Base-by-base conservation (phyloP, 2,888 invertebrate genomes). In the Drosophila basisetae region DNA sequence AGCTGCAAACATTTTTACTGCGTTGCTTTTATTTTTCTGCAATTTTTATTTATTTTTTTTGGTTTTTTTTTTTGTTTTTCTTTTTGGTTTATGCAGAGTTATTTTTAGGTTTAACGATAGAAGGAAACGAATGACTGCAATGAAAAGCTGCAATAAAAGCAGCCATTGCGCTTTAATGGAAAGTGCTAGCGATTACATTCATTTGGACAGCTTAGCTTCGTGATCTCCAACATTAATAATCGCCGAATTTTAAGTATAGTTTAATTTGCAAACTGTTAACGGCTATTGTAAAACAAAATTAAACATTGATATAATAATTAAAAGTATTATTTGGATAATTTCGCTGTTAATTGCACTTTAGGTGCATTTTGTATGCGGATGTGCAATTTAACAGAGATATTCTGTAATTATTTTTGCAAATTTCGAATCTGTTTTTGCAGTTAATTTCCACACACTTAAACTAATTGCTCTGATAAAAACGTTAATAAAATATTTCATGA, bases 111-210 rank as follows among this genome's bases (percentile, higher is more conserved):
- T 83, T 76, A 70, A 75, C 75, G 87, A 79, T 79, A 89, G 88
- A 90, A 90, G 90, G 90, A 89, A 90, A 89, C 89, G 87, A 86
- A 90, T 86, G 83, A 77, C 54, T 22, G 70, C 76, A 73, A 69
- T 76, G 25, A 47, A 47, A 47, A 22, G 73, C 71, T 75, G 78
- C 71, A 70, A 76, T 68, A 78, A 80, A 87, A 61, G 70, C 63
- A 59, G 52, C 30, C 37, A 71, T 49, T 60, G 63, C 54, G 73
- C 67, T 56, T 60, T 67, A 50, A 28, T 64, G 67, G 61, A 68
- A 76, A 71, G 71, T 71, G 41, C 62, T 53, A 35, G 63, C 47
- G 71, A 62, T 72, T 71, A 55, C 41, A 47, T n/a, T 62, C 37
- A 71, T 71, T 62, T 69, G 37, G 58, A 37, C 52, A 69, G 70